phyloP scores from a whole-genome alignment of 2,797 vertebrate genomes.

The Gallirallus australis region DNA sequence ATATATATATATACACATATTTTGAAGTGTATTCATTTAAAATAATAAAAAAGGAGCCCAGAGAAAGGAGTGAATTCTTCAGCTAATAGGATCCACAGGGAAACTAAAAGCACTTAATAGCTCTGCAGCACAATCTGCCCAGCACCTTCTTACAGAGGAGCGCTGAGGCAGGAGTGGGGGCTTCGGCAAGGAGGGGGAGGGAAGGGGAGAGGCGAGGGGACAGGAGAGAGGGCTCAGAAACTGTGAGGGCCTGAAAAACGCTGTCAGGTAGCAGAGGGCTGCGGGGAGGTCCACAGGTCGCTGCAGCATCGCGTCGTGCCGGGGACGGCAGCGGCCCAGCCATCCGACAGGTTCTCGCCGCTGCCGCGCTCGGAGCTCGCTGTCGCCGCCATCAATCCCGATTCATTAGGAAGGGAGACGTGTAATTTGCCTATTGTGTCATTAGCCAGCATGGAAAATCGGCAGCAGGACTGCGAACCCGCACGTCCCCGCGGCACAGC shows the following conservation, averaged over 20 bases:
- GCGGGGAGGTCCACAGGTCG: fast-evolving
- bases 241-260: background rate
- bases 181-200: background rate
- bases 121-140: background rate
- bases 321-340: background rate
- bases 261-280: background rate
- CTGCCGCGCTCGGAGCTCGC: background rate
- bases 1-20: background rate
- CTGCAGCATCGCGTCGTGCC: background rate
- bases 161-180: fast-evolving
- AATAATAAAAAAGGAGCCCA: slow-evolving; percentile 30
- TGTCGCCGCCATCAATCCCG: background rate
- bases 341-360: background rate
- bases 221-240: background rate
- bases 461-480: background rate
- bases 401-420: background rate
- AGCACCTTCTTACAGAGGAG: background rate
- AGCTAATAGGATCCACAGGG: slow-evolving; percentile 63
- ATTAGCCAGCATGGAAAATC: background rate
- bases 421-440: background rate
- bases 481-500: fast-evolving
- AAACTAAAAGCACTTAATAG: slow-evolving; percentile 30
- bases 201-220: background rate
- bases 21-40: slow-evolving; percentile 36
- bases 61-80: slow-evolving; percentile 43